phyloP scores from a whole-genome alignment of 2,113 vertebrate species.

The Egretta garzetta region DNA sequence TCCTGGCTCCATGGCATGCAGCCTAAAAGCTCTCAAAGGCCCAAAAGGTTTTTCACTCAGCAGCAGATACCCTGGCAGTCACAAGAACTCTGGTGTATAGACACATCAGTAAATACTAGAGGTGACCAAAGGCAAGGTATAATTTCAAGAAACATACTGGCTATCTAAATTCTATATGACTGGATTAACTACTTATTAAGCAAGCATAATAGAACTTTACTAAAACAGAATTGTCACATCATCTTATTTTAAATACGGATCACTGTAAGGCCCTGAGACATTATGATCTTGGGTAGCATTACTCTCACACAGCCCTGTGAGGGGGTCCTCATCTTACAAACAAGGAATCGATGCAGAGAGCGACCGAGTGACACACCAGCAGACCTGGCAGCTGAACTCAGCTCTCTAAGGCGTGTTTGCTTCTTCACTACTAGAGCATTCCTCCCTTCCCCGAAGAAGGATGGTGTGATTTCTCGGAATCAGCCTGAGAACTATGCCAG shows the following conservation, averaged over 20 bases:
- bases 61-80: background rate
- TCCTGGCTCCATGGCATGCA: background rate
- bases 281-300: background rate
- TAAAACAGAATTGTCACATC: background rate
- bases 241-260: background rate
- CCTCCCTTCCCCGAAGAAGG: background rate
- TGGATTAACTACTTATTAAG: background rate
- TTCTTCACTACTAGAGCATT: background rate
- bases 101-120: background rate
- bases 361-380: background rate
- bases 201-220: background rate
- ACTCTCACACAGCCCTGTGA: background rate
- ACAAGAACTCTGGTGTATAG: background rate
- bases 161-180: background rate
- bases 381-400: background rate
- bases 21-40: background rate
- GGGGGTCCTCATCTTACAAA: background rate
- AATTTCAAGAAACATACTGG: background rate
- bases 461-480: background rate
- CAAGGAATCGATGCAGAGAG: accelerated
- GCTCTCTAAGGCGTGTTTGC: background rate
- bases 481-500: background rate
- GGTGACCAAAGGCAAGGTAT: background rate
- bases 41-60: background rate
- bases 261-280: background rate